Evolutionary conservation across 2,797 vertebrate genomes (phyloP).

Genomic region (Lutra lutra): DNA sequence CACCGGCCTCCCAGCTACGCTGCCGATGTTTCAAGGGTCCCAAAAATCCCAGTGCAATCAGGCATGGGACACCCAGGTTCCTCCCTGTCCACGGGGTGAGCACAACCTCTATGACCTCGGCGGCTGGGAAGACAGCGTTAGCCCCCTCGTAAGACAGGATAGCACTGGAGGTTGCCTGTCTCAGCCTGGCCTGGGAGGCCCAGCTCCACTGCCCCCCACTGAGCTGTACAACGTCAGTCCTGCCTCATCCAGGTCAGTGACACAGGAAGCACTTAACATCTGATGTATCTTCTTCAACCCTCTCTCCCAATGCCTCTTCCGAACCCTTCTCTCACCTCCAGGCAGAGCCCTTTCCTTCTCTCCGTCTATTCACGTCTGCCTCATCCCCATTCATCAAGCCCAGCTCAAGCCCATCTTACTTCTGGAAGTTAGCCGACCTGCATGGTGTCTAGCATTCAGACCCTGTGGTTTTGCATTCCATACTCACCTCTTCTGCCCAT

Average conservation of each 20-base stretch:
- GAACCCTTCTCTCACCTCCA: background rate
- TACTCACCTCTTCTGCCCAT: background rate
- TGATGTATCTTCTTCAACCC: background rate
- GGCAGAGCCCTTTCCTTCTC: background rate
- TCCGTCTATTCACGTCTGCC: background rate
- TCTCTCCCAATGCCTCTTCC: background rate
- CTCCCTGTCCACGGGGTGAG: background rate
- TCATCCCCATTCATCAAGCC: background rate
- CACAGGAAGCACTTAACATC: accelerated
- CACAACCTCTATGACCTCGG: accelerated
- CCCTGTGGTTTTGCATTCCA: background rate
- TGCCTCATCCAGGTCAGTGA: background rate
- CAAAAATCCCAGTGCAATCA: background rate
- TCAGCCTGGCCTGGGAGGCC: background rate
- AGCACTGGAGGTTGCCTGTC: background rate
- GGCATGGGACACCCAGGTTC: background rate
- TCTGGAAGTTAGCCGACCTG: background rate
- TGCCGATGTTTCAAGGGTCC: background rate
- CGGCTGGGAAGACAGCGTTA: background rate
- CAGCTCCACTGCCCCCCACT: accelerated
- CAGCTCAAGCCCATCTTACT: background rate
- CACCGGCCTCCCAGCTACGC: background rate
- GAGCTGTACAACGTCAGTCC: background rate
- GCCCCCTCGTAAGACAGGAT: background rate
- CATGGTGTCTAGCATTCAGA: background rate